Percentiles rank a stretch among this genome's conserved stretches.
phyloP scores from a whole-genome alignment of 2,888 invertebrate genomes.

The Osmoderma eremita region DNA sequence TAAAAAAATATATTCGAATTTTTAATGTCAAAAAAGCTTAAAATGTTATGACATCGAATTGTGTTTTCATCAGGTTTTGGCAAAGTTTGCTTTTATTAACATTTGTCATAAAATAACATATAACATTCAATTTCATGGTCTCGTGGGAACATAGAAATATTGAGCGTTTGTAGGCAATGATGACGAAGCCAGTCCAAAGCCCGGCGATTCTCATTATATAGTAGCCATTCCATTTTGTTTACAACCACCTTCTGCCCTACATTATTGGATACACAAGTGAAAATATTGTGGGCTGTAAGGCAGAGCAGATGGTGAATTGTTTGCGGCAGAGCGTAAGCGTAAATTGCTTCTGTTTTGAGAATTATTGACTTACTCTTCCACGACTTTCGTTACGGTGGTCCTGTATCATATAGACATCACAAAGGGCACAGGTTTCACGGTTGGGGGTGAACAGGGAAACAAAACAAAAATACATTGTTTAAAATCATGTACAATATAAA shows the following conservation, averaged over 20 bases:
- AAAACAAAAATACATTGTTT: slow-evolving; percentile 57
- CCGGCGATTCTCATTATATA: slow-evolving; percentile 36
- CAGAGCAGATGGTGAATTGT: slow-evolving; percentile 33
- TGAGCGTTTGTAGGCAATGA: slow-evolving; percentile 35
- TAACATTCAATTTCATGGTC: slow-evolving; percentile 23
- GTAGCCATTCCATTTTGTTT: slow-evolving; percentile 34
- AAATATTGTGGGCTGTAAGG: slow-evolving; percentile 9
- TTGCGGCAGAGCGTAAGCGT: slow-evolving; percentile 40
- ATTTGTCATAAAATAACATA: slow-evolving; percentile 27
- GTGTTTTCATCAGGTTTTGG: slow-evolving; percentile 26
- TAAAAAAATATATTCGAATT: slow-evolving; percentile 16
- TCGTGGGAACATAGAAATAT: slow-evolving; percentile 28
- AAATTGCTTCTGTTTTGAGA: slow-evolving; percentile 37
- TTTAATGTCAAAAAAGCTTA: slow-evolving; percentile 24
- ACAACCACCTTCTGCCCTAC: slow-evolving; percentile 32
- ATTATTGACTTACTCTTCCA: slow-evolving; percentile 58
- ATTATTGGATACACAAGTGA: slow-evolving; percentile 11
- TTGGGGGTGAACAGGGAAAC: slow-evolving; percentile 55
- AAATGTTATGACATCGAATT: slow-evolving; percentile 31
- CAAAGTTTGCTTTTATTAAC: slow-evolving; percentile 9
- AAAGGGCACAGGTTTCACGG: slow-evolving; percentile 52
- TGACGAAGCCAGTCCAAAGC: slow-evolving; percentile 43
- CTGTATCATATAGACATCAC: slow-evolving; percentile 54
- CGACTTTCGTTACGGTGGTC: slow-evolving; percentile 59
- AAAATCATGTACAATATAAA: slow-evolving; percentile 50